A percentile compares a stretch with the other conserved stretches of the same genome.
These are phyloP conservation scores for Girardia tigrina DNA, from an alignment of 2,888 invertebrate species.

Conservation along the genomic window DNA sequence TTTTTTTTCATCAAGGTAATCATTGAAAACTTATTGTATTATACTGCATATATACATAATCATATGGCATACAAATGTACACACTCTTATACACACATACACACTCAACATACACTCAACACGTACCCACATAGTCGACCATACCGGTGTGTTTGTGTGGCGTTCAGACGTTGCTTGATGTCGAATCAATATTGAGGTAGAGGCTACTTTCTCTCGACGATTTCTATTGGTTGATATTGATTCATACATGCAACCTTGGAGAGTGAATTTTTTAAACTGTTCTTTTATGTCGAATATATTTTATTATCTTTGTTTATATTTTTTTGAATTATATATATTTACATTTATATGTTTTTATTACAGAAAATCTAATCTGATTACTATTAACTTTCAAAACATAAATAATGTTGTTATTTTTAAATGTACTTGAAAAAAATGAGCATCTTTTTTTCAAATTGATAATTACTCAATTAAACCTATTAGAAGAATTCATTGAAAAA, in stretches of 20 bases:
- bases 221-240: neutral
- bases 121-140: neutral
- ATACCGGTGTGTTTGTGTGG: neutral
- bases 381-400: too few relatives aligned
- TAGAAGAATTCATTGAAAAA: too few relatives aligned
- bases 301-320: too few relatives aligned
- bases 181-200: neutral
- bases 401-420: too few relatives aligned
- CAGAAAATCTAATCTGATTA: too few relatives aligned
- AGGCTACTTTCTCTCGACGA: neutral
- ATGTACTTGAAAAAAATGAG: too few relatives aligned
- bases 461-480: too few relatives aligned
- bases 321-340: too few relatives aligned
- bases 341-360: too few relatives aligned
- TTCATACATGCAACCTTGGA: neutral
- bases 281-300: neutral
- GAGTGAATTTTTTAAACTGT: neutral
- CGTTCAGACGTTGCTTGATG: neutral
- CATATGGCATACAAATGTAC: neutral
- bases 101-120: too few relatives aligned
- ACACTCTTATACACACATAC: too few relatives aligned
- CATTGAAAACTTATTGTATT: neutral
- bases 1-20: neutral
- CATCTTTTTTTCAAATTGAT: too few relatives aligned
- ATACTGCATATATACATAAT: neutral